A percentile compares a stretch with the other conserved stretches of the same genome.
phyloP scores from a whole-genome alignment of 2,113 vertebrate species.

The Meleagris gallopavo region DNA sequence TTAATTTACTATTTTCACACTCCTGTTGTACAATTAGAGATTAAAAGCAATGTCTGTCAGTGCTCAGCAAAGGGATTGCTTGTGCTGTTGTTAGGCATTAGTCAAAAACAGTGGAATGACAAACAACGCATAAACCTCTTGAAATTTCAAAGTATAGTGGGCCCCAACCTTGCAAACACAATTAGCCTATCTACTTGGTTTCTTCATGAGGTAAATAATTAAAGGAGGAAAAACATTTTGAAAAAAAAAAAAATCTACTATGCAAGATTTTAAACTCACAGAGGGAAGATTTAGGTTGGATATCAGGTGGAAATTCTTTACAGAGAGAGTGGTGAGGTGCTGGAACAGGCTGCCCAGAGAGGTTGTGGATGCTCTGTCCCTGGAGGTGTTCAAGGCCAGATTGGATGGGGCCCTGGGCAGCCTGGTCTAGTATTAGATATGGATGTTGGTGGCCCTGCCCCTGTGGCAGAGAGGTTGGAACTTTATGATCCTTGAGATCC shows the following conservation, averaged over 20 bases:
- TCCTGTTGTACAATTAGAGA: not conserved
- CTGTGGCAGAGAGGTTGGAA: too few species aligned
- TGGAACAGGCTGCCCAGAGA: too few species aligned
- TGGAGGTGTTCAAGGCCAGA: too few species aligned
- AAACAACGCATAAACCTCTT: not conserved
- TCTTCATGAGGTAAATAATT: constrained; percentile 67
- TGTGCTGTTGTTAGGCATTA: not conserved
- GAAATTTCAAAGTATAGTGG: not conserved
- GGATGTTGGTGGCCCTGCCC: too few species aligned
- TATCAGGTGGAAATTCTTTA: too few species aligned
- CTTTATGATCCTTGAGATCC: too few species aligned
- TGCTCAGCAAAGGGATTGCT: not conserved
- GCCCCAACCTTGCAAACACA: not conserved
- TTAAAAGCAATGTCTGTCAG: not conserved
- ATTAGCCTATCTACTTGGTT: not conserved
- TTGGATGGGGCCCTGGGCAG: too few species aligned
- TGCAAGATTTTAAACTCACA: not conserved
- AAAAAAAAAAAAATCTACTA: not conserved
- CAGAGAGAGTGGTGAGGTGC: too few species aligned
- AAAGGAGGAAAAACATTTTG: constrained; percentile 40
- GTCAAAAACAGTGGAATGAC: not conserved
- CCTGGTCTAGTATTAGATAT: too few species aligned
- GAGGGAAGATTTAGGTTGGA: too few species aligned
- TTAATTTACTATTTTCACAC: not conserved
- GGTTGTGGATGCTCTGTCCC: too few species aligned